phyloP scores from a whole-genome alignment of 2,113 vertebrate species.

The Upupa epops region DNA sequence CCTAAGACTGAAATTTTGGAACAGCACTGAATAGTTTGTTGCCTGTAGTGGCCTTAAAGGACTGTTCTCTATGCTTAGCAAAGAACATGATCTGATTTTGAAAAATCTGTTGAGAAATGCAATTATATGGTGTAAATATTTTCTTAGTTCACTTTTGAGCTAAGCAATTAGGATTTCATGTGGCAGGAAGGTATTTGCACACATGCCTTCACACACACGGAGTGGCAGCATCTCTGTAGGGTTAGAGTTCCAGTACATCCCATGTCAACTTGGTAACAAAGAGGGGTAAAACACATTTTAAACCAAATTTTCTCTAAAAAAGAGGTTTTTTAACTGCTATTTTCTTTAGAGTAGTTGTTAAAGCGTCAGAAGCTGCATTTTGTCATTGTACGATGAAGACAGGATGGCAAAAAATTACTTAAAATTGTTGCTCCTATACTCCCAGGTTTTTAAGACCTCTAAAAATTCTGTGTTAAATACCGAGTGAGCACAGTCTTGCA shows the following conservation, averaged over 20 bases:
- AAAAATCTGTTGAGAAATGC: background rate
- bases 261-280: background rate
- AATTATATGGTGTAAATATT: background rate
- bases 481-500: constrained; percentile 58
- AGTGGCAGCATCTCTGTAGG: background rate
- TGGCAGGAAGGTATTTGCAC: background rate
- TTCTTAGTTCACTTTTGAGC: background rate
- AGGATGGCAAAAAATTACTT: background rate
- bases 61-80: background rate
- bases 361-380: background rate
- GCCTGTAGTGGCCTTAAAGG: background rate
- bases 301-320: background rate
- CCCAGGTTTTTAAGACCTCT: constrained; percentile 44
- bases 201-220: background rate
- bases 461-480: constrained; percentile 66
- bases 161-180: background rate
- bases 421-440: background rate
- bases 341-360: background rate
- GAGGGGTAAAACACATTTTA: background rate
- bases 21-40: background rate
- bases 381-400: background rate
- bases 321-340: background rate
- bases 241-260: background rate
- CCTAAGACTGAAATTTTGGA: background rate
- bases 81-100: background rate